phyloP scores from a whole-genome alignment of 2,113 vertebrate genomes.

The Gadus macrocephalus region DNA sequence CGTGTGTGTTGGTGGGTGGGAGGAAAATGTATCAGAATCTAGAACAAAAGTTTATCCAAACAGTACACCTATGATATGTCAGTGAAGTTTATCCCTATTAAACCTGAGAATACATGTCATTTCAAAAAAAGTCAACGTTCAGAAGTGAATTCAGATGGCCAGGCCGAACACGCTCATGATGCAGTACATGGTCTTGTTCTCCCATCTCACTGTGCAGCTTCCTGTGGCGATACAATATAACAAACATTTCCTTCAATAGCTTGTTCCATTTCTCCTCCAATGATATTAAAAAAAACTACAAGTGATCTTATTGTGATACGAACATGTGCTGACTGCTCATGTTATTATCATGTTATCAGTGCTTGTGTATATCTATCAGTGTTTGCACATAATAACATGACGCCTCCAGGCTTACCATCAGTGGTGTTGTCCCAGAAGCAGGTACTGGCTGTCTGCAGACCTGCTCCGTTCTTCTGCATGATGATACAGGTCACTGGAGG shows the following conservation, averaged over 20 bases:
- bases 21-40: too few relatives aligned
- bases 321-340: too few relatives aligned
- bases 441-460: conserved; percentile 86
- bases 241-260: neutral
- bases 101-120: neutral
- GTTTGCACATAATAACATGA: neutral
- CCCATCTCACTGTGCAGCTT: conserved; percentile 89
- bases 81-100: too few relatives aligned
- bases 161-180: conserved; percentile 88
- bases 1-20: conserved; percentile 1
- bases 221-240: conserved; percentile 63
- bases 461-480: conserved; percentile 96
- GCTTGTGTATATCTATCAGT: too few relatives aligned
- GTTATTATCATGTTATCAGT: too few relatives aligned
- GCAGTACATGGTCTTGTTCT: conserved; percentile 94
- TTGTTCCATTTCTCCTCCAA: neutral
- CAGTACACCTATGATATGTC: too few relatives aligned
- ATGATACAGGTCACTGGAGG: conserved; percentile 86
- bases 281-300: neutral
- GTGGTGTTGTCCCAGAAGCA: conserved; percentile 95
- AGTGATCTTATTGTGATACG: too few relatives aligned
- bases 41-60: too few relatives aligned
- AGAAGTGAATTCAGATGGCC: conserved; percentile 68
- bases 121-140: neutral
- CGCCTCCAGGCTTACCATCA: conserved; percentile 77